Percentiles rank a stretch among this genome's conserved stretches.
These are phyloP conservation scores for Hedychridium roseum DNA, from an alignment of 2,888 invertebrate genomes.

Conservation along the genomic window DNA sequence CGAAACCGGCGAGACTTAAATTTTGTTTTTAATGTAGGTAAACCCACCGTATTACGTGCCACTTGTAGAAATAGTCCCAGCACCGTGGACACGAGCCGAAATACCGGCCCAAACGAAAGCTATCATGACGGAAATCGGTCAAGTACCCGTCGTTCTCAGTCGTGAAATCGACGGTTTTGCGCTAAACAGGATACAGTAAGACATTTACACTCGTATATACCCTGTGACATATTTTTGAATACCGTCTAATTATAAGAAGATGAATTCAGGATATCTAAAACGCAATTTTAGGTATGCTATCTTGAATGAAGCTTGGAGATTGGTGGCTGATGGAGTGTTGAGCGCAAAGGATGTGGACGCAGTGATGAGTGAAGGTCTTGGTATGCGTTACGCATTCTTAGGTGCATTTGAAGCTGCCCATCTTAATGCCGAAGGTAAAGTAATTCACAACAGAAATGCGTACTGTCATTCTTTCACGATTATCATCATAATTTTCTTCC, in stretches of 20 bases:
- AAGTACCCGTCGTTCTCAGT: constrained; percentile 85
- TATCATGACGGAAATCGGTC: constrained; percentile 88
- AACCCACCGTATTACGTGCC: constrained; percentile 98
- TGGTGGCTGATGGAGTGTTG: constrained; percentile 85
- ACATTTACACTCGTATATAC: neutral
- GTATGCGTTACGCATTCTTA: constrained; percentile 94
- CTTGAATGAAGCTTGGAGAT: constrained; percentile 89
- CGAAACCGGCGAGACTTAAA: too few relatives aligned
- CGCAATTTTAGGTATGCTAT: constrained; percentile 93
- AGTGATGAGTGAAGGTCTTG: constrained; percentile 93
- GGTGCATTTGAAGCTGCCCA: constrained; percentile 94
- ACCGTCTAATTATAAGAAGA: neutral
- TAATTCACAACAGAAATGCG: too few relatives aligned
- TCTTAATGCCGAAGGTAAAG: constrained; percentile 86
- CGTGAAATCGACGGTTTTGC: constrained; percentile 93
- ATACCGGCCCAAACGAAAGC: constrained; percentile 77
- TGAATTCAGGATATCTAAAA: too few relatives aligned
- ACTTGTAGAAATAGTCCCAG: constrained; percentile 92
- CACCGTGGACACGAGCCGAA: constrained; percentile 88
- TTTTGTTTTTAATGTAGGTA: constrained; percentile 65
- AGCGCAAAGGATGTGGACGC: constrained; percentile 89
- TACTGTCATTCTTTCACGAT: neutral
- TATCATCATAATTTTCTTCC: constrained; percentile 20
- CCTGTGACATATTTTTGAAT: too few relatives aligned
- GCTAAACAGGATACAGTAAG: constrained; percentile 90